phyloP scores from a whole-genome alignment of 2,888 invertebrate genomes.

The Acleris laterana region DNA sequence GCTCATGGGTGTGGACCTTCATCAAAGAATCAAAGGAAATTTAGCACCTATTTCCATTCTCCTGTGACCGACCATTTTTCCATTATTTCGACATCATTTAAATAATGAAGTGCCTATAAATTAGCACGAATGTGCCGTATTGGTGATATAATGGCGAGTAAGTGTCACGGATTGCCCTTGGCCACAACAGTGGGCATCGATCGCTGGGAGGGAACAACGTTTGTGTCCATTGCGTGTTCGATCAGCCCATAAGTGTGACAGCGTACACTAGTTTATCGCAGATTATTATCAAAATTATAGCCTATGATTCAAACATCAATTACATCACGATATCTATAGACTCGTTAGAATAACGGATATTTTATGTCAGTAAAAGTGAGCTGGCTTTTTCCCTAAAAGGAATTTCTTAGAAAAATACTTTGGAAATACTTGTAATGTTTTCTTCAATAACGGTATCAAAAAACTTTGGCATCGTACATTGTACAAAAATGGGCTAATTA shows the following conservation, averaged over 20 bases:
- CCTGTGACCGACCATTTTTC: constrained; percentile 23
- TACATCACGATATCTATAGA: no score
- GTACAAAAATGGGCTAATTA: not conserved
- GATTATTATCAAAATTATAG: no score
- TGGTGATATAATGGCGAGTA: constrained; percentile 72
- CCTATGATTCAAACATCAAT: no score
- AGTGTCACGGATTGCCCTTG: constrained; percentile 66
- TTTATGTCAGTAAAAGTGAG: no score
- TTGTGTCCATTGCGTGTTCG: constrained; percentile 21
- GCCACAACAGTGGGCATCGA: constrained; percentile 5
- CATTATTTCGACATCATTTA: constrained; percentile 53
- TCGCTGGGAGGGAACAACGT: not conserved
- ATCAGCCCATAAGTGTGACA: not conserved
- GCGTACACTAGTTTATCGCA: not conserved
- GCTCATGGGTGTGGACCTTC: no score
- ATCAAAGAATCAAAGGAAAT: not conserved
- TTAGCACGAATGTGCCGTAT: constrained; percentile 63
- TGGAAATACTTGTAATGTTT: no score
- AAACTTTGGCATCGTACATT: not conserved
- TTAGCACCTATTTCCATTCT: constrained; percentile 7
- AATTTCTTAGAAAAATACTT: no score
- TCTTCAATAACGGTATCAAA: not conserved
- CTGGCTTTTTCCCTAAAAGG: no score
- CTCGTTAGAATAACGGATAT: no score
- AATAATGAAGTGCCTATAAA: constrained; percentile 68